Evolutionary conservation across 2,113 vertebrate genomes (phyloP), one percentile per base, ranked within the genome.

Genomic region (Nanorana parkeri): DNA sequence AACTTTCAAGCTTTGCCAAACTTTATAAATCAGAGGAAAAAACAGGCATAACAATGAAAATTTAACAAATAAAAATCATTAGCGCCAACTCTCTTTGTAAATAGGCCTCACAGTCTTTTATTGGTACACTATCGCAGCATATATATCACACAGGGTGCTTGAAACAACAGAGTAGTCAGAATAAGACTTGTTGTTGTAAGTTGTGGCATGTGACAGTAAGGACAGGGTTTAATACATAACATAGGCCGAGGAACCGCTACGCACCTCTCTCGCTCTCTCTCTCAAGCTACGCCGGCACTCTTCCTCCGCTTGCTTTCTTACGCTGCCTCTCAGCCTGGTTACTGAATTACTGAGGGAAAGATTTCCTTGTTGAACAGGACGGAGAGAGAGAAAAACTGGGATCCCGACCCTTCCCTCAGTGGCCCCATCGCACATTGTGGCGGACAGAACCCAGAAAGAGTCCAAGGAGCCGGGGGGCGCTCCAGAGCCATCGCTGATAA

Each of bases 281-380:
- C 67, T 56, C 69, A 23, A 51, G 61, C 61, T 65, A 19, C 17
- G 24, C 41, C 17, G 58, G 79, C 56, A 32, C 41, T 56, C 28
- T 24, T 29, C 61, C 61, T 72, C 54, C 74, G 80, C 69, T 82
- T 82, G 69, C 80, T 82, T 82, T 82, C 80, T 82, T 32, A 82
- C 51, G 51, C 71, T 75, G 29, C 60, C 60, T 29, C 74, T 67
- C 17, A 36, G 85, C 86, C 74, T 88, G 84, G 16, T 88, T 61
- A 84, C 81, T 84, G 0, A 75, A 86, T 85, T 73, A 90, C 90
- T 91, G 90, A 91, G 89, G 90, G 87, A 77, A 85, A 90, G 90
- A 89, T 92, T 92, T 91, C 89, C 89, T 91, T 91, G 86, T 91
- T 91, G 87, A 90, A 92, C 89, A 92, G 88, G 91, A 90, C 91